These are phyloP conservation scores for Lordiphosa mommai DNA, from an alignment of 1,140 invertebrate species.

Conservation along the genomic window DNA sequence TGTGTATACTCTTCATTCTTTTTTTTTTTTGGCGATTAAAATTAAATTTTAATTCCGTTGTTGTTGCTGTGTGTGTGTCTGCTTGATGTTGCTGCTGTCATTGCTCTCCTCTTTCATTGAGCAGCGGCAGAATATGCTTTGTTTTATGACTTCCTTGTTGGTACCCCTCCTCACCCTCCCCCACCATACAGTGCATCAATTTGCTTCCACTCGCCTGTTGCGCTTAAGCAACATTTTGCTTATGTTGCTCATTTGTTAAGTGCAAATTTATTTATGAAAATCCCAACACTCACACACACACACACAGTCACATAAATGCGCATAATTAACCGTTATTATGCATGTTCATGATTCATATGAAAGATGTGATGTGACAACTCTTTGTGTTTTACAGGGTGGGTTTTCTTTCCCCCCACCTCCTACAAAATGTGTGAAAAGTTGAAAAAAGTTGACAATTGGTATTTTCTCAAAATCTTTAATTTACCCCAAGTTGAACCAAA, in stretches of 20 bases:
- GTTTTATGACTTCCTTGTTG: slow-evolving; percentile 70
- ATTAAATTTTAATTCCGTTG: slow-evolving; percentile 68
- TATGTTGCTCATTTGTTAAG: slow-evolving; percentile 64
- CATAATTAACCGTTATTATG: slow-evolving; percentile 70
- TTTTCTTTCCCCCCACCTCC: slow-evolving; percentile 18
- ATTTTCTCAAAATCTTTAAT: no score
- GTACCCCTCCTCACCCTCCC: not conserved
- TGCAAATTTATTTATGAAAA: slow-evolving; percentile 72
- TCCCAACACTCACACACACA: slow-evolving; percentile 14
- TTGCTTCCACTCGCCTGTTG: slow-evolving; percentile 48
- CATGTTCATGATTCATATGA: slow-evolving; percentile 60
- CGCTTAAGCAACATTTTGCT: slow-evolving; percentile 64
- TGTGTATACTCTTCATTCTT: slow-evolving; percentile 25
- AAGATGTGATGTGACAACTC: slow-evolving; percentile 14
- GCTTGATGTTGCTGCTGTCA: slow-evolving; percentile 19
- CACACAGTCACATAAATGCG: slow-evolving; percentile 11
- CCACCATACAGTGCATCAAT: slow-evolving; percentile 4
- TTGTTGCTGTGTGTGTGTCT: slow-evolving; percentile 39
- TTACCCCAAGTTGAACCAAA: no score
- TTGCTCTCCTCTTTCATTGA: slow-evolving; percentile 42
- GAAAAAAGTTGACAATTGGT: no score
- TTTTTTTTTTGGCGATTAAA: slow-evolving; percentile 72
- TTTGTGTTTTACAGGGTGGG: slow-evolving; percentile 9
- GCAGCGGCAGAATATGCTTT: slow-evolving; percentile 34
- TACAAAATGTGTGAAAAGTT: not conserved